phyloP scores from a whole-genome alignment of 2,888 invertebrate species.

The Torymus aiolomorphi region DNA sequence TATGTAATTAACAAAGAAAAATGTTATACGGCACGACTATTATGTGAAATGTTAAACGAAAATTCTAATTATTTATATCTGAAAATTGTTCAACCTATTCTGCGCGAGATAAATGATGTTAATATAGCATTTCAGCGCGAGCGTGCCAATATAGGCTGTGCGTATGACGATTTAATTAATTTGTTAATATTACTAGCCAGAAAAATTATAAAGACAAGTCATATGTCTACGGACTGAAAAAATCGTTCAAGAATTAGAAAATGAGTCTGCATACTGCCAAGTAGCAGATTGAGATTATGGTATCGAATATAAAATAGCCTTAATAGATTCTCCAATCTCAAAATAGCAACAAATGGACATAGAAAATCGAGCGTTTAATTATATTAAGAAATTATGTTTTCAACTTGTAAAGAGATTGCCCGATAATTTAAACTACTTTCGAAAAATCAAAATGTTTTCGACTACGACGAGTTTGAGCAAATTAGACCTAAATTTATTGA shows the following conservation, averaged over 20 bases:
- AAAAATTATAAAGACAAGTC: not conserved
- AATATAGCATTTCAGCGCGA: slow-evolving; percentile 47
- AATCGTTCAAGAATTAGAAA: not conserved
- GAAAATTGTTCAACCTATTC: slow-evolving; percentile 40
- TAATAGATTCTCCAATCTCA: not conserved
- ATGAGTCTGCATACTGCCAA: not conserved
- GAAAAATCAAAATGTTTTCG: slow-evolving; percentile 33
- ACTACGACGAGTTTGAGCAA: slow-evolving; percentile 16
- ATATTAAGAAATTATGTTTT: slow-evolving; percentile 1
- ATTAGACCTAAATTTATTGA: slow-evolving; percentile 12
- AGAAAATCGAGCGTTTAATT: not conserved
- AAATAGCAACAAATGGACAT: not conserved
- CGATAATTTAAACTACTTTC: slow-evolving; percentile 34
- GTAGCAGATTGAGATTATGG: not conserved
- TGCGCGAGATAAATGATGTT: slow-evolving; percentile 44
- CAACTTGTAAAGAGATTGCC: not conserved
- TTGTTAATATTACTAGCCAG: not conserved
- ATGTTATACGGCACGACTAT: slow-evolving; percentile 50
- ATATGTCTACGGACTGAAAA: not conserved
- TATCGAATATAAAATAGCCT: not conserved
- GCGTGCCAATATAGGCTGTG: not conserved
- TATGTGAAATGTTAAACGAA: slow-evolving; percentile 57
- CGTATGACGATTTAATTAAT: not conserved
- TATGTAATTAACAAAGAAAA: slow-evolving; percentile 51
- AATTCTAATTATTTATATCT: too few species aligned